Evolutionary conservation across 35 echinoderm and acorn worm genomes (phyloP).

Genomic region (Antedon bifida): DNA sequence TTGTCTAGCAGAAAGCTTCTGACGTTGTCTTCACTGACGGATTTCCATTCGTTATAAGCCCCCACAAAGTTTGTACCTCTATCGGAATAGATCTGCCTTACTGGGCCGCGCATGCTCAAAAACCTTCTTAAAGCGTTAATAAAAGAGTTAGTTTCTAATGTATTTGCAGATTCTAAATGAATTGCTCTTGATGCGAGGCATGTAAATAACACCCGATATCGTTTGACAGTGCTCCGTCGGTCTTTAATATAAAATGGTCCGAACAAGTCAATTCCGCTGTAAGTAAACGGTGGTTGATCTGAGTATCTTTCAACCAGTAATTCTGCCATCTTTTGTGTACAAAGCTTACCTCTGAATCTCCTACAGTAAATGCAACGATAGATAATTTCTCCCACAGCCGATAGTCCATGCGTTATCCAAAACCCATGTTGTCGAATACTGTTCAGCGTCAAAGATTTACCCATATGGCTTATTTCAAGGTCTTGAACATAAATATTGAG

Average conservation of each 20-base stretch:
- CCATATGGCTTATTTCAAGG: not conserved
- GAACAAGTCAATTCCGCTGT: not conserved
- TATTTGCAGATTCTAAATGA: slow-evolving; percentile 24
- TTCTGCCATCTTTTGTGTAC: slow-evolving; percentile 4
- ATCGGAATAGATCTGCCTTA: slow-evolving; percentile 23
- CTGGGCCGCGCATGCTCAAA: slow-evolving; percentile 26
- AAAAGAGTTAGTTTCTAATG: slow-evolving; percentile 30
- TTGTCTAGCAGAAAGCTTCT: slow-evolving; percentile 20
- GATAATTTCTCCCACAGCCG: not conserved
- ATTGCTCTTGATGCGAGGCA: slow-evolving; percentile 33
- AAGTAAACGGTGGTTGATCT: not conserved
- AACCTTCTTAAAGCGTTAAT: slow-evolving; percentile 27
- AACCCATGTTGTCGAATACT: not conserved
- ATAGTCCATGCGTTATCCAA: not conserved
- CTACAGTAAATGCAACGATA: not conserved
- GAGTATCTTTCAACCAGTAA: not conserved
- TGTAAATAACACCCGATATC: slow-evolving; percentile 43
- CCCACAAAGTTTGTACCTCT: slow-evolving; percentile 54
- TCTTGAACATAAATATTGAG: not conserved
- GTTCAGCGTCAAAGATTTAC: not conserved
- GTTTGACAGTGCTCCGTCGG: slow-evolving; percentile 29
- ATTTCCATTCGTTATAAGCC: slow-evolving; percentile 24
- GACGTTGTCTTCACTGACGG: slow-evolving; percentile 14
- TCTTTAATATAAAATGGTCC: slow-evolving; percentile 3
- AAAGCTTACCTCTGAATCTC: not conserved